phyloP scores from a whole-genome alignment of 2,888 invertebrate species.

The Acanthopleura granulata region DNA sequence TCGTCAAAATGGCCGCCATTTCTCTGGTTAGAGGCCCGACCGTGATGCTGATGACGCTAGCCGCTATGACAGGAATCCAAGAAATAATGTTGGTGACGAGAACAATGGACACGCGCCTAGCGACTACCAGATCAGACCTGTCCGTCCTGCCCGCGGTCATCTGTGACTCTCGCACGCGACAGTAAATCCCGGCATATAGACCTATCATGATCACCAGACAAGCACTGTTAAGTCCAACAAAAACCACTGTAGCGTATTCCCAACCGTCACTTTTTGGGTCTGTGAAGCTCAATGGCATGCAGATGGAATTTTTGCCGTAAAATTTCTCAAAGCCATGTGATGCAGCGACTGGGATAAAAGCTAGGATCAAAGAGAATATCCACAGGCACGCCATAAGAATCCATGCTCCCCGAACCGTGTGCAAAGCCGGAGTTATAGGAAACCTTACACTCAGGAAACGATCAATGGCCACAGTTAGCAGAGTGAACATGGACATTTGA shows the following conservation, averaged over 20 bases:
- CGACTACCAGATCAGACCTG: neutral
- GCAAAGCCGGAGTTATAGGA: neutral
- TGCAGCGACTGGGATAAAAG: neutral
- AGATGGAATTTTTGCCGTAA: neutral
- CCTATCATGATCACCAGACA: neutral
- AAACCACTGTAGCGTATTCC: neutral
- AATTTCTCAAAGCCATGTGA: neutral
- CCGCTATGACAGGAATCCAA: neutral
- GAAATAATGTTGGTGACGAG: neutral
- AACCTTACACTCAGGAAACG: neutral
- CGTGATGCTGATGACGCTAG: neutral
- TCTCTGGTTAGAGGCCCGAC: no score
- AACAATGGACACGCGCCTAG: neutral
- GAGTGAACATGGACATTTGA: conserved; percentile 42
- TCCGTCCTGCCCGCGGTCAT: neutral
- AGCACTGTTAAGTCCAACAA: neutral
- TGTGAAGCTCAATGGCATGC: neutral
- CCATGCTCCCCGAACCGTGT: neutral
- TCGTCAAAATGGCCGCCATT: no score
- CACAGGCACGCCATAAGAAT: neutral
- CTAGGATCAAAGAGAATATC: neutral
- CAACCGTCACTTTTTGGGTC: neutral
- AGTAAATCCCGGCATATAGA: neutral
- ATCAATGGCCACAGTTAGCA: conserved; percentile 37
- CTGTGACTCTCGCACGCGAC: neutral